Evolutionary conservation across 1,140 invertebrate species (phyloP).

Genomic region (Galleria mellonella): DNA sequence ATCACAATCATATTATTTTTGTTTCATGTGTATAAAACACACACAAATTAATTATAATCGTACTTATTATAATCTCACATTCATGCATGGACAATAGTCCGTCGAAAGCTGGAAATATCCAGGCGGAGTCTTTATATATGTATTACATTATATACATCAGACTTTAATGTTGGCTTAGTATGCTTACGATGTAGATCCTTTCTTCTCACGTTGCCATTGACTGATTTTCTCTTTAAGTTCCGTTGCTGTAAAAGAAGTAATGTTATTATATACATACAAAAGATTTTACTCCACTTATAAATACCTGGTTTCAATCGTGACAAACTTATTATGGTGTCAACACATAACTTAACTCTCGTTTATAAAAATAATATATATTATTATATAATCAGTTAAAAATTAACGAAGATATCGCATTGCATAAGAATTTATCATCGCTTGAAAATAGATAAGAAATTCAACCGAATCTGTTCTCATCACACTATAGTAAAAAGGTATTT

Average conservation of each 20-base stretch:
- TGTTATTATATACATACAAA: not conserved
- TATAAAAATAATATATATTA: no score
- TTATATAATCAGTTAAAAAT: no score
- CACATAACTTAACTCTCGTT: no score
- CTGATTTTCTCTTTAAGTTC: constrained; percentile 87
- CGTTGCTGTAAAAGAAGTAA: constrained; percentile 71
- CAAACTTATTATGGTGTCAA: no score
- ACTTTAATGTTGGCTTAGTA: constrained; percentile 46
- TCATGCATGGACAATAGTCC: constrained; percentile 57
- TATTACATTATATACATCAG: constrained; percentile 62
- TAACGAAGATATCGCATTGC: no score
- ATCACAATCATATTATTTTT: not conserved
- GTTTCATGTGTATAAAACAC: constrained; percentile 13
- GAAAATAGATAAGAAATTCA: no score
- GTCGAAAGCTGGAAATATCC: constrained; percentile 32
- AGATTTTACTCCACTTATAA: no score
- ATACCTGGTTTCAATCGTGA: no score
- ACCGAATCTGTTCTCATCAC: no score
- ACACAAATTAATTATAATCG: constrained; percentile 24
- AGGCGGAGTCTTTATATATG: constrained; percentile 47
- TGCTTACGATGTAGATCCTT: constrained; percentile 54
- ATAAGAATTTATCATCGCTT: no score
- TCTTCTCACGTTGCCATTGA: constrained; percentile 85
- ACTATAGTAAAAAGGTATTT: no score
- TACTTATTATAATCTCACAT: constrained; percentile 57